Evolutionary conservation across 2,113 vertebrate genomes (phyloP).

Genomic region (Zosterops lateralis): DNA sequence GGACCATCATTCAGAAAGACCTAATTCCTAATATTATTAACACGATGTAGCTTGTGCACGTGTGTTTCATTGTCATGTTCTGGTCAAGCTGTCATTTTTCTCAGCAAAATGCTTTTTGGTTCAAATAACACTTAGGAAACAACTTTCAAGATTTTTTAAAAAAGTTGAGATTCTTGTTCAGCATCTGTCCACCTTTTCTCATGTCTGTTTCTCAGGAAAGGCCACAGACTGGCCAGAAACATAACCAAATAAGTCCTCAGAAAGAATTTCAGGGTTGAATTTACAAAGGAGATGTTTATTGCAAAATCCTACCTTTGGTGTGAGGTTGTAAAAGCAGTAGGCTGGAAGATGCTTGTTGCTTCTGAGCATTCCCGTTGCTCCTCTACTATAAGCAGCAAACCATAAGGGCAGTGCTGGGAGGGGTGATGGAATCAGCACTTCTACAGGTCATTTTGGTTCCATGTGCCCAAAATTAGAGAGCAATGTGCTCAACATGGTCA

Average conservation of each 20-base stretch:
- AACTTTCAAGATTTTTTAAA: background rate
- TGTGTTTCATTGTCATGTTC: constrained; percentile 2
- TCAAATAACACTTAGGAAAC: background rate
- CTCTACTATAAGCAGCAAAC: background rate
- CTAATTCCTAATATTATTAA: background rate
- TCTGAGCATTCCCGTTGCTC: background rate
- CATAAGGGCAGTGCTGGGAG: background rate
- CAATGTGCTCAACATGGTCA: fast-evolving
- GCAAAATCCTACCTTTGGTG: background rate
- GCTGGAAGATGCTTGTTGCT: background rate
- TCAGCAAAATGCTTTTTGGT: background rate
- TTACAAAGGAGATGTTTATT: background rate
- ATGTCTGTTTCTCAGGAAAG: background rate
- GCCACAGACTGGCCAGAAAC: background rate
- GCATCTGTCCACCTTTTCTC: background rate
- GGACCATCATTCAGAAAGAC: background rate
- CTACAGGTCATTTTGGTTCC: fast-evolving
- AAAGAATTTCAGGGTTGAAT: background rate
- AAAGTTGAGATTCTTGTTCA: background rate
- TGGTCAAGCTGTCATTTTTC: background rate
- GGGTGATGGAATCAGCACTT: background rate
- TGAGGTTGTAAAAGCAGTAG: background rate
- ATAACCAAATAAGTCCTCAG: background rate
- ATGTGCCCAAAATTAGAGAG: background rate
- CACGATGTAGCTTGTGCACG: background rate